Evolutionary conservation across 2,113 vertebrate genomes (phyloP), one percentile per base, ranked within the genome.

Genomic region (Dasypus novemcinctus): DNA sequence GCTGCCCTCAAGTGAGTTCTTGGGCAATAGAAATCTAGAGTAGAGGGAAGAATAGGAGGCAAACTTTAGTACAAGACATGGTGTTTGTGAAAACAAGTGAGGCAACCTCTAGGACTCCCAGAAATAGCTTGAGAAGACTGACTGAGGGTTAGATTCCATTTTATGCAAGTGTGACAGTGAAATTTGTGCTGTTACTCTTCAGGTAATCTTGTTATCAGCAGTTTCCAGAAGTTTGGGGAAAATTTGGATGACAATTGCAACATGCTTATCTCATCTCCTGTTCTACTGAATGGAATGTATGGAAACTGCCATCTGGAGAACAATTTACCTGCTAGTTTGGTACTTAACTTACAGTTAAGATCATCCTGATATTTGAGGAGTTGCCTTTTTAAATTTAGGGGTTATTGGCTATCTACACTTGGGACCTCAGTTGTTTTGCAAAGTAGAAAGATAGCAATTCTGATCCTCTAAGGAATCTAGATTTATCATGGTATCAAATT

Each of bases 341-440:
- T 74, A 54, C 33, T 25, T n/a, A 59, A 78, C 7, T 63, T 18
- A 68, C 9, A 64, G 33, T 27, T 71, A 84, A 81, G 17, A 49
- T 80, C 33, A 36, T 36, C 15, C 7, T 38, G 52, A 21, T 71
- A 82, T 85, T 86, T 85, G 52, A 87, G 59, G 41, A 64, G 59
- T 36, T 72, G 4, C 72, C 38, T 82, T 93, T 46, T 91, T 84
- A 87, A 75, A 63, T 69, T 64, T 61, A 64, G 27, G 12, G 38
- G 8, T 75, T 78, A 20, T 76, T 68, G 31, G 36, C 15, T 36
- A 57, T 10, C 21, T 27, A 54, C n/a, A 83, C 8, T 83, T 96
- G 63, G 82, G 38, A 86, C 43, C 7, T 95, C 59, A 79, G n/a
- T 27, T 80, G 33, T 86, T 75, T 94, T 87, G 74, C 74, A 89